Conservation (phyloP, 2,113 vertebrate species). For the Budorcas taxicolor region DNA sequence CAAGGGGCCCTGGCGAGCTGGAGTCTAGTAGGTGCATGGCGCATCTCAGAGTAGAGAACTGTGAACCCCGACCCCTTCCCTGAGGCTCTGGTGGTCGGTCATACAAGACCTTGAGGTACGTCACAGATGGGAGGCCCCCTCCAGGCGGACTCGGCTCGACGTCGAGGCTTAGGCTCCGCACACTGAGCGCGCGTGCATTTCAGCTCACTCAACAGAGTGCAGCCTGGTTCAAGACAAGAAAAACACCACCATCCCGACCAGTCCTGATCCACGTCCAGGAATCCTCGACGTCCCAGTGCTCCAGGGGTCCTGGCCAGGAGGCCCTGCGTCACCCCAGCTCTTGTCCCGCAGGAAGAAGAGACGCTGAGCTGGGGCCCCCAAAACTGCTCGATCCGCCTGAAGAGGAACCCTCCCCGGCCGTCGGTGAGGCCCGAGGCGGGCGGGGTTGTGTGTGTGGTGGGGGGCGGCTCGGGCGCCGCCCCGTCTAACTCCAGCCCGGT, state of each 20-base stretch:
- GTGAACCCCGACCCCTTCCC: fast-evolving
- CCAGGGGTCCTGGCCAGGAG: neutral
- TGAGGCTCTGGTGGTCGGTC: fast-evolving
- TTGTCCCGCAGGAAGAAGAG: neutral
- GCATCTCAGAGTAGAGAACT: neutral
- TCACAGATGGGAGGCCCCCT: too few relatives aligned
- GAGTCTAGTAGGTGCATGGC: neutral
- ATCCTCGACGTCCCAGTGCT: neutral
- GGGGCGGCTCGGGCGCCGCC: fast-evolving
- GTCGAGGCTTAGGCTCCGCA: fast-evolving
- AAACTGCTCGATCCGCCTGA: neutral
- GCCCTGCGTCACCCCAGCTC: neutral
- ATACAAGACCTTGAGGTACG: fast-evolving
- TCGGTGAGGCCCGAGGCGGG: neutral
- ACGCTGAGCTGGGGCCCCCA: neutral
- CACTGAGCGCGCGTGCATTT: fast-evolving
- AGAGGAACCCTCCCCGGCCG: neutral
- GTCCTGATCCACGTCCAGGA: too few relatives aligned
- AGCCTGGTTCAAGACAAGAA: fast-evolving
- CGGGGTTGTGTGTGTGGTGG: fast-evolving
- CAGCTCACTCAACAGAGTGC: fast-evolving
- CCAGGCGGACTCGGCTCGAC: fast-evolving
- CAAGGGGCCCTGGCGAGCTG: too few relatives aligned
- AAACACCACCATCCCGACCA: fast-evolving
- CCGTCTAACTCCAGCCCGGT: neutral